phyloP scores from a whole-genome alignment of 2,888 invertebrate genomes.

The Lepidocyrtinus sp. region DNA sequence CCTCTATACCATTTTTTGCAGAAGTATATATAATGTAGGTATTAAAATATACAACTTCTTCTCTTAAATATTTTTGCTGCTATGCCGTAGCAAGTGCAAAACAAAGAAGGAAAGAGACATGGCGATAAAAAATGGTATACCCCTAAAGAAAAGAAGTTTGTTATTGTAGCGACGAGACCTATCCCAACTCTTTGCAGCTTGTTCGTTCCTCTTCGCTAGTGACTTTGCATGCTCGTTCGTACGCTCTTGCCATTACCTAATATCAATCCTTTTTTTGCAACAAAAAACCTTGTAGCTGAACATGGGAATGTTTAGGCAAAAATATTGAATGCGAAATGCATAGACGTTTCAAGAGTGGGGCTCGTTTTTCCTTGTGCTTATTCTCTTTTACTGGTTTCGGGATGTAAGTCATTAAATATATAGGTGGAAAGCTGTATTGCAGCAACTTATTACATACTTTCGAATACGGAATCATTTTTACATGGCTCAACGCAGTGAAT shows the following conservation, averaged over 20 bases:
- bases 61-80: neutral
- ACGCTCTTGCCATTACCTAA: neutral
- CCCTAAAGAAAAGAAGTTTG: neutral
- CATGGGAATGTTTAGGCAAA: no score
- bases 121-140: no score
- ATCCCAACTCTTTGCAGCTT: conserved; percentile 54
- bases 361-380: conserved; percentile 47
- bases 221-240: conserved; percentile 2
- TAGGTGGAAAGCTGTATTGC: no score
- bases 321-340: no score
- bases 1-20: no score
- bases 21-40: neutral
- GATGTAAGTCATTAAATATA: neutral
- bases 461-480: no score
- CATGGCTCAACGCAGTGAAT: conserved; percentile 32
- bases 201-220: conserved; percentile 20
- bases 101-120: neutral
- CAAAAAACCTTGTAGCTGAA: no score
- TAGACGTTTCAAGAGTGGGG: no score
- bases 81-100: neutral
- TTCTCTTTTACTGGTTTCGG: neutral
- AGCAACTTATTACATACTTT: no score
- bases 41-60: neutral
- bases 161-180: conserved; percentile 39
- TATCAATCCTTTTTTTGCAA: neutral